Evolutionary conservation across 2,888 invertebrate species (phyloP).

Genomic region (Meta bourneti): DNA sequence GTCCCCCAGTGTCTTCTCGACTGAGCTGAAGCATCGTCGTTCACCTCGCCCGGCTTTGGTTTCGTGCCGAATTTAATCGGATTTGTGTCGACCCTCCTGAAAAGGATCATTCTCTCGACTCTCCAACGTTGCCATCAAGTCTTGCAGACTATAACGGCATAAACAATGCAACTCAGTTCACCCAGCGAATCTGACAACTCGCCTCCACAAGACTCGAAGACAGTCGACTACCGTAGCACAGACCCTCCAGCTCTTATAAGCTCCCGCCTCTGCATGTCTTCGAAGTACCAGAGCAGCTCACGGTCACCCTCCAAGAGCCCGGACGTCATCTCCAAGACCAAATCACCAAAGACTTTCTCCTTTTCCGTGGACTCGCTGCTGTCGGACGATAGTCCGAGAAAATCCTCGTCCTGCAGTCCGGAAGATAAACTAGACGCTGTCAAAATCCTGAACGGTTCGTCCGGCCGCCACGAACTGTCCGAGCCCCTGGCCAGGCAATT

Average conservation of each 20-base stretch:
- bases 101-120: not conserved
- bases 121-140: not conserved
- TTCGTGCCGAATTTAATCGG: not conserved
- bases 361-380: conserved; percentile 73
- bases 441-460: conserved; percentile 42
- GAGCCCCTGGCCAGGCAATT: conserved; percentile 42
- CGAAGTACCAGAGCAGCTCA: conserved; percentile 31
- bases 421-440: not conserved
- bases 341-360: conserved; percentile 57
- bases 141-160: not conserved
- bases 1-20: too few relatives aligned
- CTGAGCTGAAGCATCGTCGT: too few relatives aligned
- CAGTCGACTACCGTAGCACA: not conserved
- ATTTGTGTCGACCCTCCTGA: not conserved
- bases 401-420: conserved; percentile 39
- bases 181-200: conserved; percentile 38
- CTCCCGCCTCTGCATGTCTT: conserved; percentile 20
- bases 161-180: conserved; percentile 59
- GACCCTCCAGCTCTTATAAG: conserved; percentile 13
- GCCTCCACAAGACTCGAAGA: conserved; percentile 3
- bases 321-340: conserved; percentile 29
- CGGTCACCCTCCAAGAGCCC: conserved; percentile 70
- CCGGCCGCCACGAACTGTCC: conserved; percentile 26
- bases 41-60: not conserved
- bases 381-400: conserved; percentile 36